phyloP scores from a whole-genome alignment of 2,113 vertebrate species.

The Tetrao urogallus region DNA sequence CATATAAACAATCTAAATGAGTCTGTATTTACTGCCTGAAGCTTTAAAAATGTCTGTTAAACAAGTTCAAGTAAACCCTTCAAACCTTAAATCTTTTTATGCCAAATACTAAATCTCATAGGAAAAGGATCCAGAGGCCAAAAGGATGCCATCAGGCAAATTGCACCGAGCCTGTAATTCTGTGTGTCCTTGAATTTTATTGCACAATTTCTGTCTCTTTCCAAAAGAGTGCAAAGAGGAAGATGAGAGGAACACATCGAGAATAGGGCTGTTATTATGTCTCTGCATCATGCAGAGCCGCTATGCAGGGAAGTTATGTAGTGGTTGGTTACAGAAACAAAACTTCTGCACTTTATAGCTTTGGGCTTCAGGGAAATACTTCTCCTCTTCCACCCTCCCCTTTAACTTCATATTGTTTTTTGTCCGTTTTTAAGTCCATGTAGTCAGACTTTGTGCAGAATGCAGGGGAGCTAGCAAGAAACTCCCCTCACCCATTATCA shows the following conservation, averaged over 20 bases:
- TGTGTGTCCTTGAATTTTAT: not conserved
- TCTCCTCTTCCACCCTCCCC: not conserved
- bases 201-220: conserved; percentile 21
- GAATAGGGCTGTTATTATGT: not conserved
- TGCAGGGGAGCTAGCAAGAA: not conserved
- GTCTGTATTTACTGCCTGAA: conserved; percentile 51
- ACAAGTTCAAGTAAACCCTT: not conserved
- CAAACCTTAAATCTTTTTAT: conserved; percentile 46
- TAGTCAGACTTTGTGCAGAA: not conserved
- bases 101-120: not conserved
- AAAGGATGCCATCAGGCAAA: conserved; percentile 20
- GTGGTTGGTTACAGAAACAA: not conserved
- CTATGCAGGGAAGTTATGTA: not conserved
- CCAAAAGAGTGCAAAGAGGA: conserved; percentile 12
- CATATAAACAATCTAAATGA: conserved; percentile 28
- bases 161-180: conserved; percentile 8
- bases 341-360: not conserved
- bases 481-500: not conserved
- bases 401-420: not conserved
- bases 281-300: not conserved
- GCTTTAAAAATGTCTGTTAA: conserved; percentile 50
- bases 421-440: not conserved
- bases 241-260: not conserved
- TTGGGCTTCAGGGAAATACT: conserved; percentile 9
- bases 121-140: not conserved